A percentile compares a stretch with the other conserved stretches of the same genome.
These are phyloP conservation scores for Ornithoptera alexandrae DNA, from an alignment of 2,888 invertebrate genomes.

Conservation along the genomic window DNA sequence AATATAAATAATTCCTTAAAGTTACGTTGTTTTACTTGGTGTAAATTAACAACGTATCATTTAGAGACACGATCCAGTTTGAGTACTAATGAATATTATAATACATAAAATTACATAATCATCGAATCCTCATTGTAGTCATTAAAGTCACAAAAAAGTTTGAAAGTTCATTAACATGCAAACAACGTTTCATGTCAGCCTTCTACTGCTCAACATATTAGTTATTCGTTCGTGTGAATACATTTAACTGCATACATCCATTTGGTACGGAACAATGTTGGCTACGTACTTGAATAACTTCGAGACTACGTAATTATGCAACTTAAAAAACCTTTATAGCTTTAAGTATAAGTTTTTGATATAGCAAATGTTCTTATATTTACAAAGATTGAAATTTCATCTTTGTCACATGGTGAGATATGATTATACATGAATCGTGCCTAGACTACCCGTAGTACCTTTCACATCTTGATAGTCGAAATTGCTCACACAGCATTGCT, in stretches of 20 bases:
- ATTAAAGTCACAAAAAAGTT: not conserved
- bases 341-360: not conserved
- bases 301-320: conserved; percentile 3
- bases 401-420: too few species aligned
- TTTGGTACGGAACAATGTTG: not conserved
- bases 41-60: too few species aligned
- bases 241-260: not conserved
- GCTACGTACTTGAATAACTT: conserved; percentile 4
- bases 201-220: not conserved
- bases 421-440: too few species aligned
- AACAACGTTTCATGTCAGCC: not conserved
- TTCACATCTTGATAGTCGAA: too few species aligned
- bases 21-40: too few species aligned
- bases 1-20: too few species aligned
- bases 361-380: too few species aligned
- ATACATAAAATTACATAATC: not conserved
- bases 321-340: conserved; percentile 9
- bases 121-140: not conserved
- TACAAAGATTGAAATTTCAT: too few species aligned
- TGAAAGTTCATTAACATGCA: not conserved
- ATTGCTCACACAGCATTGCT: too few species aligned
- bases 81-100: not conserved
- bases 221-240: not conserved
- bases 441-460: too few species aligned
- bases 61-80: too few species aligned